Evolutionary conservation across 2,797 vertebrate species (phyloP).

Genomic region (Cyprinella venusta): DNA sequence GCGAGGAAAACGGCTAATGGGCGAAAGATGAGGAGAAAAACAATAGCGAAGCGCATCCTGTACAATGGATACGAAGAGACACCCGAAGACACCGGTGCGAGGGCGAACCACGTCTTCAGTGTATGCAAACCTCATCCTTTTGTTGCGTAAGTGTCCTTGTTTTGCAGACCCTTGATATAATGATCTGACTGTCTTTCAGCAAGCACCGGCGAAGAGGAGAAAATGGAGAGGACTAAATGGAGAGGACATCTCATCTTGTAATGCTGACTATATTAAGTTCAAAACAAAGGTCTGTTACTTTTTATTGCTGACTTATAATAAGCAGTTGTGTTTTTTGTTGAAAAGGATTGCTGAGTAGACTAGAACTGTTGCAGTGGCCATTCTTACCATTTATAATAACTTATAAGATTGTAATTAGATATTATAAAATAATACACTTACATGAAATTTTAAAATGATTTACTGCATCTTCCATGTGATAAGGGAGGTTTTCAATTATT

Average conservation of each 20-base stretch:
- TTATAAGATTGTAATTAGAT: background rate
- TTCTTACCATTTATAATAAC: background rate
- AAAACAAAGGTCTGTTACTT: slow-evolving; percentile 62
- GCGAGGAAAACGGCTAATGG: slow-evolving; percentile 56
- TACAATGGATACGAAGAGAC: slow-evolving; percentile 55
- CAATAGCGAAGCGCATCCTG: slow-evolving; percentile 58
- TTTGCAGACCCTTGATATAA: slow-evolving; percentile 45
- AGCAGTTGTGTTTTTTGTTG: slow-evolving; percentile 22
- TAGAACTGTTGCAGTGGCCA: background rate
- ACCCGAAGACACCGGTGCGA: slow-evolving; percentile 52
- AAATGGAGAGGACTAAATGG: slow-evolving; percentile 58
- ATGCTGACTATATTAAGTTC: slow-evolving; percentile 56
- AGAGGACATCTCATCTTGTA: slow-evolving; percentile 56
- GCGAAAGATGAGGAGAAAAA: slow-evolving; percentile 64
- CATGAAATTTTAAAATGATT: background rate
- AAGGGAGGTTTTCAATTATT: background rate
- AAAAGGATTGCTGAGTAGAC: background rate
- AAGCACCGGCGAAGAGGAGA: slow-evolving; percentile 59
- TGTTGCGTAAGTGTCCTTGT: slow-evolving; percentile 36
- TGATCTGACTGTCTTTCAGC: slow-evolving; percentile 62
- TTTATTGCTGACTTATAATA: slow-evolving; percentile 50
- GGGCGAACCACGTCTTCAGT: slow-evolving; percentile 46
- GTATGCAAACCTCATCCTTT: slow-evolving; percentile 59
- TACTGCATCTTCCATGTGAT: background rate
- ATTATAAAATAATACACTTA: background rate